Conservation (phyloP, 64 coral and sea anemone genomes). For the Porites australiensis region DNA sequence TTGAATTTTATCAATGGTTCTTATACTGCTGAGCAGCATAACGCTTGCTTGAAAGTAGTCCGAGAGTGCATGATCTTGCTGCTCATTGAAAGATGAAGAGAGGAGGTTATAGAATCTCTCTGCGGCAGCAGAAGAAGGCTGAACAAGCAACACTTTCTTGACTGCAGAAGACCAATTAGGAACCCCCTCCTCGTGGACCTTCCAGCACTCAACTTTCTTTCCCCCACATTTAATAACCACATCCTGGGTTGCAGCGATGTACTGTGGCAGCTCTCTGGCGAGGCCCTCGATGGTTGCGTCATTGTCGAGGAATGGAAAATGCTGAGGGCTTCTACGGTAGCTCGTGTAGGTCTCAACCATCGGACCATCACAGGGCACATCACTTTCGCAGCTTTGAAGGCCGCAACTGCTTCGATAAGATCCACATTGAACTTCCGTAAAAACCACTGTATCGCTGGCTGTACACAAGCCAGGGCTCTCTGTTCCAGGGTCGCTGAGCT, state of each 20-base stretch:
- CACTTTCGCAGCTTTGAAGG: constrained; percentile 14
- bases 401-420: neutral
- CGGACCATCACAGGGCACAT: neutral
- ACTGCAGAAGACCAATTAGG: constrained; percentile 43
- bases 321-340: constrained; percentile 61
- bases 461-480: constrained; percentile 6
- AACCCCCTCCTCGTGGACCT: constrained; percentile 20
- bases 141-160: neutral
- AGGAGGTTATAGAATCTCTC: neutral
- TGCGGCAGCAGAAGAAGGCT: neutral
- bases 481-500: constrained; percentile 13
- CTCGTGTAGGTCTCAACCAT: neutral
- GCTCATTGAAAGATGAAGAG: neutral
- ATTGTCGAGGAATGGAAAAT: constrained; percentile 80
- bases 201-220: constrained; percentile 49
- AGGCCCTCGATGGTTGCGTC: constrained; percentile 64
- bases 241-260: constrained; percentile 49
- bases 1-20: too few relatives aligned
- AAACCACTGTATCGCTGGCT: constrained; percentile 12
- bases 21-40: too few relatives aligned
- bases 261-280: constrained; percentile 70
- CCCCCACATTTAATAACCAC: constrained; percentile 35
- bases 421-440: constrained; percentile 16
- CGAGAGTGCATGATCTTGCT: neutral
- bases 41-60: neutral